A percentile compares a stretch with the other conserved stretches of the same genome.
Evolutionary conservation across 2,113 vertebrate genomes (phyloP).

Genomic region (Anser brachyrhynchus): DNA sequence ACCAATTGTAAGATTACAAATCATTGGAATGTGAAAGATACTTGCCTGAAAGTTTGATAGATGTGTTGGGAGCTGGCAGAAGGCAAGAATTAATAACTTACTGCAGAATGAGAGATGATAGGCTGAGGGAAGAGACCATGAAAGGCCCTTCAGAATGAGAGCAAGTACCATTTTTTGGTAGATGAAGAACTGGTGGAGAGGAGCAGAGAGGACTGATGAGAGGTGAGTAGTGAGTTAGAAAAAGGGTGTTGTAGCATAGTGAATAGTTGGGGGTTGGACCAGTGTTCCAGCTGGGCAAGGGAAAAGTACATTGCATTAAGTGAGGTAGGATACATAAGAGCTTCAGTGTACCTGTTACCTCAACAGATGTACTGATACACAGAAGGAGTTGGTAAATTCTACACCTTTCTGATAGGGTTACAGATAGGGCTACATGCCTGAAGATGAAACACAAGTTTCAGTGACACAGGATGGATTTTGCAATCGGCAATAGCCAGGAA

Average conservation of each 20-base stretch:
- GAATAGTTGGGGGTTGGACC: neutral
- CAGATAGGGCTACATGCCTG: fast-evolving
- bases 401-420: neutral
- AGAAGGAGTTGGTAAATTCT: neutral
- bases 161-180: neutral
- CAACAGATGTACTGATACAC: neutral
- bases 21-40: fast-evolving
- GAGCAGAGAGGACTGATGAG: neutral
- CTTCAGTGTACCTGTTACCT: neutral
- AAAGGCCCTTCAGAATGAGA: neutral
- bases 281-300: neutral
- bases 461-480: neutral
- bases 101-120: neutral
- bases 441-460: neutral
- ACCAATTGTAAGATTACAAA: neutral
- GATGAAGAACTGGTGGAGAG: neutral
- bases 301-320: fast-evolving
- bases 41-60: fast-evolving
- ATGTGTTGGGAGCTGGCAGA: neutral
- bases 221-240: neutral
- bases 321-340: neutral
- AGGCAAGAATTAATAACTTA: neutral
- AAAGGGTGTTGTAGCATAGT: neutral
- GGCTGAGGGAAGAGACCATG: neutral
- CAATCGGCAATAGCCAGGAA: neutral